Conservation (phyloP, 2,888 invertebrate genomes). For the Furcula furcula region DNA sequence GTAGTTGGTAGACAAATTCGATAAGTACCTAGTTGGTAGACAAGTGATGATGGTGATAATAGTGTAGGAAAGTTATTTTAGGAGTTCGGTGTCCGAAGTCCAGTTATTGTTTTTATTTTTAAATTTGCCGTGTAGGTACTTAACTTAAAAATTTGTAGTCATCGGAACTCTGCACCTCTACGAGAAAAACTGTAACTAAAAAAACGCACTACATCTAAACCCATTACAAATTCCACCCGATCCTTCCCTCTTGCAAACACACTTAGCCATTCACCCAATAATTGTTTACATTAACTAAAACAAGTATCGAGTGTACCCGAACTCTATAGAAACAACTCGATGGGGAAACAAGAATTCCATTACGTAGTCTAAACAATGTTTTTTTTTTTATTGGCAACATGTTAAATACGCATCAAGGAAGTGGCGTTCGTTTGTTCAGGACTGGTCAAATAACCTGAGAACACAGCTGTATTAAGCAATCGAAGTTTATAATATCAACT, state of each 20-base stretch:
- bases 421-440: conserved; percentile 52
- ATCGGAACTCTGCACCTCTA: too few relatives aligned
- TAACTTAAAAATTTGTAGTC: too few relatives aligned
- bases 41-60: too few relatives aligned
- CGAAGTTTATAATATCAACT: conserved; percentile 1
- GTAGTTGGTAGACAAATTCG: too few relatives aligned
- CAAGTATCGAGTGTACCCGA: conserved; percentile 2
- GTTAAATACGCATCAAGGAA: conserved; percentile 53
- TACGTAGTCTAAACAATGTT: conserved; percentile 57
- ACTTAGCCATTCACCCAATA: conserved; percentile 3
- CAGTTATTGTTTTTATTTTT: too few relatives aligned
- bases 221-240: neutral
- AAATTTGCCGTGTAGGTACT: too few relatives aligned
- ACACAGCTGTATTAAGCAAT: conserved; percentile 9
- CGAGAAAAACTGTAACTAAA: too few relatives aligned
- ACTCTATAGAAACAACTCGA: conserved; percentile 20
- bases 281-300: conserved; percentile 2
- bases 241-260: neutral
- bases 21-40: too few relatives aligned
- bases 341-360: conserved; percentile 52
- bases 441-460: conserved; percentile 40
- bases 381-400: conserved; percentile 60
- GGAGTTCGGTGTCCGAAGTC: too few relatives aligned
- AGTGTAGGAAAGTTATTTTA: too few relatives aligned
- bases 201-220: neutral